Base-by-base conservation (phyloP, 2,888 invertebrate species). In the Drosophila yooni region DNA sequence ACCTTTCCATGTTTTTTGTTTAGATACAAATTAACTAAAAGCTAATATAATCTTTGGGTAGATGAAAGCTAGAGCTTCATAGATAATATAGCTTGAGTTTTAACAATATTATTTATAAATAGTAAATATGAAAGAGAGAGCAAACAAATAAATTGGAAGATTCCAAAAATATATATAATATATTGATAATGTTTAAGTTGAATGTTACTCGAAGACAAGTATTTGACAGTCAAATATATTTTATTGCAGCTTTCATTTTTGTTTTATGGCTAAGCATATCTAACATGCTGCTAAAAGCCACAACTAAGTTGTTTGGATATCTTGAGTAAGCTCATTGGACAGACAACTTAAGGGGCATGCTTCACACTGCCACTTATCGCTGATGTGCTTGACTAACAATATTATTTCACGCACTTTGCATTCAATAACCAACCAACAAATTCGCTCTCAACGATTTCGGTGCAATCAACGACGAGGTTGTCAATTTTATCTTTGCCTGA, bases 391-490 rank as follows among this genome's bases (percentile, higher is more conserved):
- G 54, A 57, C 68, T 57, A 53, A 40, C 64, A 71, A 64, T 48
- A 71, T 72, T 51, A 64, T 72, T 71, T 72, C 72, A 64, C 72
- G 64, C 72, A 52, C 59, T 70, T 71, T 71, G 71, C 71, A 71
- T 71, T 72, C 72, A 71, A 71, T 72, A 64, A 64, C 34, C 66
- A 66, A 54, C 38, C 21, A 27, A 18, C 33, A 33, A 27, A 18
- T 7, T n/a, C 7, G 3, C 38, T 29, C 25, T 56, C 54, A 38
- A 54, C 38, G 13, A 40, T 7, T 51, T 18, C 29, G 5, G 29
- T 5, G 29, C 38, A 3, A 15, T 36, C 18, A 6, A 8, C 25
- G 18, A 34, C 48, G 29, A 21, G 56, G 21, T 67, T 40, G 51
- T 15, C 29, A 57, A 36, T 21, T 29, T 43, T 53, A 34, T 67